These are phyloP conservation scores for Syrmaticus mikado DNA, from an alignment of 2,113 vertebrate genomes.

Conservation along the genomic window DNA sequence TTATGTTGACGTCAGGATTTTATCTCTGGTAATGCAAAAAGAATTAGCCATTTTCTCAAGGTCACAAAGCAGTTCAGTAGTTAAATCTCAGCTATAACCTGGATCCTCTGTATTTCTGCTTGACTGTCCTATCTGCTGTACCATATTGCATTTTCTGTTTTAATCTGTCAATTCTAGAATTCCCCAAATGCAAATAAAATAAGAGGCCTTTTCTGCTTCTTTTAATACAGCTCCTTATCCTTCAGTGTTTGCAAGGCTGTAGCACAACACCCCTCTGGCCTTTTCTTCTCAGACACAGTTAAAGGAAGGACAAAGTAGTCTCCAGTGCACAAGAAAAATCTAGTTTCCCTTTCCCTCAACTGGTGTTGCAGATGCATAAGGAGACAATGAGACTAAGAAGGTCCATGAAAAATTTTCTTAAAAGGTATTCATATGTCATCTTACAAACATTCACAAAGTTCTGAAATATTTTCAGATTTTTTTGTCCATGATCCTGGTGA, in stretches of 20 bases:
- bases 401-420: not conserved
- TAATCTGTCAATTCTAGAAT: not conserved
- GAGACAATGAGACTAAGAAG: not conserved
- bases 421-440: not conserved
- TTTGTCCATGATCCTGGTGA: not conserved
- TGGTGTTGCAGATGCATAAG: not conserved
- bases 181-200: not conserved
- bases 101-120: not conserved
- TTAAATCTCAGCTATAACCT: not conserved
- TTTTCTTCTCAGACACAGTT: not conserved
- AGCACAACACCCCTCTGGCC: not conserved
- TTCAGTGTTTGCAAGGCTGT: not conserved
- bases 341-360: not conserved
- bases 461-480: not conserved
- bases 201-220: not conserved
- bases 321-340: not conserved
- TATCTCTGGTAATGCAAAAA: not conserved
- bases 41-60: not conserved
- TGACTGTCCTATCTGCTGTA: not conserved
- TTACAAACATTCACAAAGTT: not conserved
- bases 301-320: not conserved
- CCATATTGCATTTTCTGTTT: not conserved
- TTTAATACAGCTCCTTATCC: not conserved
- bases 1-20: not conserved
- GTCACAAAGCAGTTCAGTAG: not conserved